Conservation (phyloP, 2,113 vertebrate genomes). For the Cyrtonyx montezumae region DNA sequence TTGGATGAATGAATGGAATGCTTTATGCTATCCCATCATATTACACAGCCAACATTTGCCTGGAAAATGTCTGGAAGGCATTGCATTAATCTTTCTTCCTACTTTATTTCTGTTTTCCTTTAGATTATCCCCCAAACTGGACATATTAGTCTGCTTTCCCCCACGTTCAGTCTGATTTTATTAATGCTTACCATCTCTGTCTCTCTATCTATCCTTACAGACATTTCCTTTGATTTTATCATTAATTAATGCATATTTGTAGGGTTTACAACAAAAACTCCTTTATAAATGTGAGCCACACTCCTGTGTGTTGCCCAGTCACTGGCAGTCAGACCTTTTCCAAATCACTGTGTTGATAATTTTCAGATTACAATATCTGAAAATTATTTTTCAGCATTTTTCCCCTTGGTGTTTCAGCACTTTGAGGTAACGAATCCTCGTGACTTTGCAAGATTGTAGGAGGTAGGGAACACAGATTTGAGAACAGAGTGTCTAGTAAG, state of each 20-base stretch:
- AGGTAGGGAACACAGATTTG: background rate
- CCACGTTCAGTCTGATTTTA: background rate
- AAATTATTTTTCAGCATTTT: too few relatives aligned
- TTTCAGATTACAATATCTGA: background rate
- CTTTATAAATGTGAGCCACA: background rate
- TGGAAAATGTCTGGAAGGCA: background rate
- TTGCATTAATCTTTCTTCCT: background rate
- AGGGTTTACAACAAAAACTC: background rate
- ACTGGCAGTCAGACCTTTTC: background rate
- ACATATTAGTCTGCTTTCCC: background rate
- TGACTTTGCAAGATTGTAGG: background rate
- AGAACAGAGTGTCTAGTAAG: background rate
- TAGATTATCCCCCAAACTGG: background rate
- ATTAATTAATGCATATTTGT: slow-evolving; percentile 14
- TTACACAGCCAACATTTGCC: background rate
- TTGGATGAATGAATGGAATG: background rate
- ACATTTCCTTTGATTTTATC: background rate
- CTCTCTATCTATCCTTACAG: background rate
- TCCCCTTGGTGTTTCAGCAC: background rate
- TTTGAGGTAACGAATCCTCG: background rate
- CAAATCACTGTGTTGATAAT: background rate
- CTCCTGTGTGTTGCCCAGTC: background rate
- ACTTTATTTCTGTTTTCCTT: background rate
- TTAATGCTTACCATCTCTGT: background rate
- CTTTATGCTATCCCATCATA: background rate